phyloP scores from a whole-genome alignment of 2,797 vertebrate species.

The Etheostoma perlongum region DNA sequence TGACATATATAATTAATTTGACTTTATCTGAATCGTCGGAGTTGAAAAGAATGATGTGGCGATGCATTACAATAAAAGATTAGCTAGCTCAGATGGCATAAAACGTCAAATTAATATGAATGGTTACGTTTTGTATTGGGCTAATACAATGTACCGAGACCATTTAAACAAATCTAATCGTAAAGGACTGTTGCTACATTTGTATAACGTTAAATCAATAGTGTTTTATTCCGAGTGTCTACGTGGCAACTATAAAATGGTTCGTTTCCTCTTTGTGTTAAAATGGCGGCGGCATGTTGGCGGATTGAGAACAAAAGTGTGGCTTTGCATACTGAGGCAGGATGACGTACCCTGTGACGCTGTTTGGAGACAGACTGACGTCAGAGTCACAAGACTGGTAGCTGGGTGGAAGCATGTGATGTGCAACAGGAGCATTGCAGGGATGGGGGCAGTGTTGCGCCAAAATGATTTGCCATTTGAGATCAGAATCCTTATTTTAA shows the following conservation, averaged over 20 bases:
- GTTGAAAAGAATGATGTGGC: rapidly evolving
- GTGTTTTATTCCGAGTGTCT: background rate
- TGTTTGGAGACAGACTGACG: constrained; percentile 48
- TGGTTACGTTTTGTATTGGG: rapidly evolving
- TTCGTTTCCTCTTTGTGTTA: constrained; percentile 48
- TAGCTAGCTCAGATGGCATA: background rate
- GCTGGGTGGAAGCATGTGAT: constrained; percentile 48
- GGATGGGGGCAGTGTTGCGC: constrained; percentile 64
- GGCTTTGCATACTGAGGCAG: background rate
- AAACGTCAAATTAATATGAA: background rate
- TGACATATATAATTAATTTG: background rate
- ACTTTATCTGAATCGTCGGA: rapidly evolving
- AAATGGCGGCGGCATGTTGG: constrained; percentile 75
- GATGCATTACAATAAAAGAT: no score
- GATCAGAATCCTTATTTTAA: background rate
- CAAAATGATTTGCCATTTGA: background rate
- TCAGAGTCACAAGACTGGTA: constrained; percentile 60
- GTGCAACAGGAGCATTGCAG: constrained; percentile 39
- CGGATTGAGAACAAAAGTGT: constrained; percentile 43
- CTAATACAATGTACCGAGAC: no score
- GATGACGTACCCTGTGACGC: constrained; percentile 4
- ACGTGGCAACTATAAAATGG: constrained; percentile 68
- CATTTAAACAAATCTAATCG: rapidly evolving
- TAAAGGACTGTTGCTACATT: rapidly evolving
- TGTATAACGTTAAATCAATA: rapidly evolving